Evolutionary conservation across 2,113 vertebrate species (phyloP).

Genomic region (Phalacrocorax brasilianus): DNA sequence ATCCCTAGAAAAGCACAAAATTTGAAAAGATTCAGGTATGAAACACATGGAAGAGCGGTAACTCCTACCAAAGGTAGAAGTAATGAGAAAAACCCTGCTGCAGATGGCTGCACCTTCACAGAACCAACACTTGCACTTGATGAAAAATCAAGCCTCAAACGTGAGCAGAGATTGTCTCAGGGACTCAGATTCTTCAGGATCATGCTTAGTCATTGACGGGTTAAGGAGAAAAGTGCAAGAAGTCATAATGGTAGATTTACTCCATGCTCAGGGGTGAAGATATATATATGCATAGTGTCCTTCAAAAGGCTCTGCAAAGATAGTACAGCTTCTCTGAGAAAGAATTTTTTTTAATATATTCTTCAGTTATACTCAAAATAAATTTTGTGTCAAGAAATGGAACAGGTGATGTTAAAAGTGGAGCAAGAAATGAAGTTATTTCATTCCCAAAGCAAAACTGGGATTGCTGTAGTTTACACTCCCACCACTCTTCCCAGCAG

Average conservation of each 20-base stretch:
- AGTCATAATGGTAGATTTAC: background rate
- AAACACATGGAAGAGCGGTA: background rate
- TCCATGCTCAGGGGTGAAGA: background rate
- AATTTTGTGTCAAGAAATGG: background rate
- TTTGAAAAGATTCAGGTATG: background rate
- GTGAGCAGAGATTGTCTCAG: background rate
- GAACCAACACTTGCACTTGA: background rate
- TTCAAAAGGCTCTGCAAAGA: background rate
- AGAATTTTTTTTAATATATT: background rate
- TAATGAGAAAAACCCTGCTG: background rate
- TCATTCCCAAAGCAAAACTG: background rate
- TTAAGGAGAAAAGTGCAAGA: background rate
- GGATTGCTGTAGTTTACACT: background rate
- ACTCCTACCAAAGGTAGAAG: background rate
- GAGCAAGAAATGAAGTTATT: background rate
- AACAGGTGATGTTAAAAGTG: background rate
- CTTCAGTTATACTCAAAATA: background rate
- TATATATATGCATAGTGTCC: background rate
- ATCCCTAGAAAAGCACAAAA: background rate
- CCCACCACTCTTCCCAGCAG: background rate
- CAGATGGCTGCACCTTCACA: background rate
- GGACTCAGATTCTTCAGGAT: background rate
- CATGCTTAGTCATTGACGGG: background rate
- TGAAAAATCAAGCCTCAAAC: background rate
- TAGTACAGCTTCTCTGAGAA: background rate